phyloP scores from a whole-genome alignment of 1,140 invertebrate genomes.

The Trichonephila clavipes region DNA sequence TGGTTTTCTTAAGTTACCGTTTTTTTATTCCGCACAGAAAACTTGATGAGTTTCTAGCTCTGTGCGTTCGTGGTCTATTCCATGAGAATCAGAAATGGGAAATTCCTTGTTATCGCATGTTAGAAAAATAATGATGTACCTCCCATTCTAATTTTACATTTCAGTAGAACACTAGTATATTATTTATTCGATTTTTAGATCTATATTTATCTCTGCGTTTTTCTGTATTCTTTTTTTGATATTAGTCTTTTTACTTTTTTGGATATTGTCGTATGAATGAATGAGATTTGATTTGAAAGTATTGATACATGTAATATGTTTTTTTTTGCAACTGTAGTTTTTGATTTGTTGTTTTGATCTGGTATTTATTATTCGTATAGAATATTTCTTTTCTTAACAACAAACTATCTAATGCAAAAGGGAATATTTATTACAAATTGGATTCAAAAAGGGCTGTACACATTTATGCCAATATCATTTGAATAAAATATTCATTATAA shows the following conservation, averaged over 20 bases:
- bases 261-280: too few species aligned
- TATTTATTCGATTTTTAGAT: neutral
- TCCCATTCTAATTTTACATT: slow-evolving; percentile 41
- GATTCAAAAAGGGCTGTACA: too few species aligned
- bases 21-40: neutral
- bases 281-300: neutral
- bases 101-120: slow-evolving; percentile 33
- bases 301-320: neutral
- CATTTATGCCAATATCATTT: too few species aligned
- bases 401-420: too few species aligned
- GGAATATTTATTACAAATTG: too few species aligned
- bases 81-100: neutral
- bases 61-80: neutral
- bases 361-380: too few species aligned
- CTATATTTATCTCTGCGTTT: neutral
- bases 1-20: slow-evolving; percentile 34
- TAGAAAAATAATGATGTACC: neutral
- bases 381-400: too few species aligned
- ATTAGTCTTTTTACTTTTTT: neutral
- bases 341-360: too few species aligned
- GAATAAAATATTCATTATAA: too few species aligned
- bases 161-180: neutral
- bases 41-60: slow-evolving; percentile 36
- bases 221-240: neutral
- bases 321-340: neutral